Evolutionary conservation across 2,113 vertebrate genomes (phyloP), one percentile per base, ranked within the genome.

Genomic region (Trematomus loennbergii): DNA sequence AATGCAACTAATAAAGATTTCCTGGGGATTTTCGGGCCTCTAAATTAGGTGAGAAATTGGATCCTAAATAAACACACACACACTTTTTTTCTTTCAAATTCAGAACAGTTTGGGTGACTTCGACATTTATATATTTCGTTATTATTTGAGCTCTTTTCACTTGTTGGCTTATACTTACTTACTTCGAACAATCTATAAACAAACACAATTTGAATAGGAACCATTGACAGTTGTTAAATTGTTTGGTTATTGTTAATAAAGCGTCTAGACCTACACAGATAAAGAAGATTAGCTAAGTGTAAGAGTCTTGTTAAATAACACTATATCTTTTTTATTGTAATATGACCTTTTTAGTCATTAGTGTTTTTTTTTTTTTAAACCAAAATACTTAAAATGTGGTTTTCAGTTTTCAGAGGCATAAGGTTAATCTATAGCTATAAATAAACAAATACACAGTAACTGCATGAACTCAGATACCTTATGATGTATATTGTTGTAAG

Each of bases 401-500:
- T 10, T 2, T 2, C 50, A 4, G 29, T 53, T 50, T 22, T n/a
- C 48, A 18, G 25, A 6, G 10, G 2, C 45, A 45, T 54, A 9
- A 18, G 25, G 33, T 45, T 63, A 5, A 18, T 53, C 6, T 45
- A 53, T 53, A 33, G 12, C 10, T 49, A 10, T 43, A 9, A 10
- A 29, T 20, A 10, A 25, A 72, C 20, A 33, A 11, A 59, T 43
- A 45, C 18, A 66, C 15, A 66, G 9, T 7, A 64, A 22, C 11
- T 62, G 17, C 36, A 36, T 49, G 33, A 58, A 66, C 8, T 57
- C 12, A 13, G n/a, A 43, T 46, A 68, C 29, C 13, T 61, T 55
- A 45, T n/a, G 22, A 8, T 46, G 36, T 54, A 48, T 70, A 64
- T 54, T 64, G 71, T 46, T 82, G 20, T 18, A 18, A 46, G 49